Evolutionary conservation across 2,888 invertebrate species (phyloP).

Genomic region (Drosophila buzzatii): DNA sequence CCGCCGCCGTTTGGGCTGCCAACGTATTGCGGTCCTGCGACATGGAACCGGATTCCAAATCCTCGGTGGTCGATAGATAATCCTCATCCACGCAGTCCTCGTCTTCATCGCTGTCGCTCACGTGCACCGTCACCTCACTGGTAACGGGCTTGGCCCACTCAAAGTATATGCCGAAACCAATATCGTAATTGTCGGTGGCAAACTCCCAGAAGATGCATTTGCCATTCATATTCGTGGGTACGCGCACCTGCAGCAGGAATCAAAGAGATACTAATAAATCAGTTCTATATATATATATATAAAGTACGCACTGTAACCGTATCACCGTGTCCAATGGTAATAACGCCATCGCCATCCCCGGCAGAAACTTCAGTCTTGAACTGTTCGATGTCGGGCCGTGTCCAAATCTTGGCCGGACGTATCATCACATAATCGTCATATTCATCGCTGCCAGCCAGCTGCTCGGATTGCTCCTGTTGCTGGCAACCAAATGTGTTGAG

Average conservation of each 20-base stretch:
- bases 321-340: conserved; percentile 98
- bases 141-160: conserved; percentile 97
- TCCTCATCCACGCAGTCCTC: conserved; percentile 87
- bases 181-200: conserved; percentile 98
- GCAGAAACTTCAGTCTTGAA: conserved; percentile 96
- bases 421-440: conserved; percentile 86
- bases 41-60: conserved; percentile 88
- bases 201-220: conserved; percentile 99
- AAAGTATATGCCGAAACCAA: conserved; percentile 98
- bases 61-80: conserved; percentile 85
- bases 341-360: conserved; percentile 93
- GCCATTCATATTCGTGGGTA: conserved; percentile 98
- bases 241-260: conserved; percentile 88
- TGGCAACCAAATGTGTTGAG: conserved; percentile 68
- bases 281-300: neutral
- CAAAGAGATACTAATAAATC: neutral
- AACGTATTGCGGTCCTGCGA: conserved; percentile 74
- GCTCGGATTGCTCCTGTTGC: conserved; percentile 39
- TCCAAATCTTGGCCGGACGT: conserved; percentile 97
- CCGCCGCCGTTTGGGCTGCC: conserved; percentile 45
- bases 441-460: conserved; percentile 52
- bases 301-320: conserved; percentile 92
- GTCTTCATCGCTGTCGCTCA: conserved; percentile 96
- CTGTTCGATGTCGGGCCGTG: conserved; percentile 92
- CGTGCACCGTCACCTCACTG: conserved; percentile 94